Conservation (phyloP, 2,888 invertebrate genomes). For the Siphlonurus alternatus region DNA sequence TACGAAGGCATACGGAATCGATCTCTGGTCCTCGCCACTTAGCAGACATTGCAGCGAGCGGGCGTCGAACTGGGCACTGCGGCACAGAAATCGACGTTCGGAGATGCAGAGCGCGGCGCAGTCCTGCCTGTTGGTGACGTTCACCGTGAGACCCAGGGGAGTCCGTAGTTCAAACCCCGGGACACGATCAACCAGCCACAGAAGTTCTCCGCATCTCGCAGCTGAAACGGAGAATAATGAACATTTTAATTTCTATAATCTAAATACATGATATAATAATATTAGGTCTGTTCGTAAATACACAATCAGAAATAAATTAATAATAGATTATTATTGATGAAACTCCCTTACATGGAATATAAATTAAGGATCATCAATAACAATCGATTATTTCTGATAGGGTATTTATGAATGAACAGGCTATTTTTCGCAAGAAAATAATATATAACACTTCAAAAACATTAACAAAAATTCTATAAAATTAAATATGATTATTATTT, state of each 20-base stretch:
- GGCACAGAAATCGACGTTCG: slow-evolving; percentile 34
- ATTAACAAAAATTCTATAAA: too few relatives aligned
- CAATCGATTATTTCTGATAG: too few relatives aligned
- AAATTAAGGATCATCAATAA: too few relatives aligned
- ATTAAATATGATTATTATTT: too few relatives aligned
- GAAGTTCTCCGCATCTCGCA: slow-evolving; percentile 35
- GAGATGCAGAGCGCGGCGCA: slow-evolving; percentile 47
- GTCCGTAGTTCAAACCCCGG: slow-evolving; percentile 58
- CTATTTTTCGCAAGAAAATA: too few relatives aligned
- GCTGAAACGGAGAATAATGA: slow-evolving; percentile 29
- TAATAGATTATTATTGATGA: too few relatives aligned
- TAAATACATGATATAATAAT: too few relatives aligned
- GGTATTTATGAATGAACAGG: too few relatives aligned
- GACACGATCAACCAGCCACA: slow-evolving; percentile 61
- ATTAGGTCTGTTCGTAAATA: too few relatives aligned
- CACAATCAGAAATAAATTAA: too few relatives aligned
- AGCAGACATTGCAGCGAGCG: slow-evolving; percentile 41
- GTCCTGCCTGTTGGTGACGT: slow-evolving; percentile 41
- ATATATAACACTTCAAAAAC: too few relatives aligned
- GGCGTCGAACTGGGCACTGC: slow-evolving; percentile 34
- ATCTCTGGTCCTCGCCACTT: slow-evolving; percentile 53
- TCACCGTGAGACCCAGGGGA: slow-evolving; percentile 41
- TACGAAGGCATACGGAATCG: slow-evolving; percentile 58
- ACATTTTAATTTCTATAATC: background rate
- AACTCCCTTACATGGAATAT: too few relatives aligned